A percentile compares a stretch with the other conserved stretches of the same genome.
These are phyloP conservation scores for Oreochromis aureus DNA, from an alignment of 2,113 vertebrate genomes.

Conservation along the genomic window DNA sequence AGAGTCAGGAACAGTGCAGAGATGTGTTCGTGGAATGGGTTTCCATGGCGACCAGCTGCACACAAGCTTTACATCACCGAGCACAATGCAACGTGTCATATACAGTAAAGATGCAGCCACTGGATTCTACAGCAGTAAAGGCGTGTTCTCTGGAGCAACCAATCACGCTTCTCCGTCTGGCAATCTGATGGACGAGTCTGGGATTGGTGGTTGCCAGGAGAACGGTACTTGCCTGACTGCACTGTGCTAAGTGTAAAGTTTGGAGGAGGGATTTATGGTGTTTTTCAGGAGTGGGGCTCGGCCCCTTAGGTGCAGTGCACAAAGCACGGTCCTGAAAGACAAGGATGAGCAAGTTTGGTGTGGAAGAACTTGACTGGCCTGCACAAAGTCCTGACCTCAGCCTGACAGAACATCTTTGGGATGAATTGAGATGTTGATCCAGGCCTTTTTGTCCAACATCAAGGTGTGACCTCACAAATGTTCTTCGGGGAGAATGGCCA, in stretches of 20 bases:
- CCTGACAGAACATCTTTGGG: neutral
- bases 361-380: neutral
- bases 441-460: neutral
- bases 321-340: fast-evolving
- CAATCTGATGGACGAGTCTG: neutral
- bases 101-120: neutral
- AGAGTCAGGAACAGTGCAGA: neutral
- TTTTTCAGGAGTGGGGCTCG: neutral
- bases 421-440: neutral
- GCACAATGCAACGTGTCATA: neutral
- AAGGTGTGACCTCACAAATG: neutral
- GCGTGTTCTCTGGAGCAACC: neutral
- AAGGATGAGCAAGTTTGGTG: neutral
- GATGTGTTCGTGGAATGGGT: neutral
- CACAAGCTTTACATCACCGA: neutral
- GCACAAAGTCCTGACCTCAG: neutral
- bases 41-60: neutral
- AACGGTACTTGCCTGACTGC: neutral
- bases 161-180: neutral
- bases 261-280: neutral
- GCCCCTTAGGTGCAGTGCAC: neutral
- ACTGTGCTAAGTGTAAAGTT: neutral
- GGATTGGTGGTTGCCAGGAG: neutral
- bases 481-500: neutral
- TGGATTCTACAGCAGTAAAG: neutral